Conservation (phyloP, 2,888 invertebrate genomes). For the Toxonevra muliebris region DNA sequence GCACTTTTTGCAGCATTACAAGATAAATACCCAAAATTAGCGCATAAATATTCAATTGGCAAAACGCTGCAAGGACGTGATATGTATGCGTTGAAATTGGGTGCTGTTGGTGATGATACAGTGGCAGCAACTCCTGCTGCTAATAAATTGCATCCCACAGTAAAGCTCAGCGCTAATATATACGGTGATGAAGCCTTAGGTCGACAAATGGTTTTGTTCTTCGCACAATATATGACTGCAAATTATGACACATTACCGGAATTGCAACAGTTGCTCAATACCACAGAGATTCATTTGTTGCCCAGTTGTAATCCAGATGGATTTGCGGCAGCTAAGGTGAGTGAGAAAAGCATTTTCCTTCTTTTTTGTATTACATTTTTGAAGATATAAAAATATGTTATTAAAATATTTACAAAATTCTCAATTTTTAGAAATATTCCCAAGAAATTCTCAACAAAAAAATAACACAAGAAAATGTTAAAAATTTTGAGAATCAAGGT, state of each 20-base stretch:
- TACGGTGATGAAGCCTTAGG: conserved; percentile 94
- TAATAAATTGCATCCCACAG: conserved; percentile 78
- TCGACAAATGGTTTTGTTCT: conserved; percentile 80
- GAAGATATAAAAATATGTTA: too few species aligned
- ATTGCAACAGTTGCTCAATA: conserved; percentile 72
- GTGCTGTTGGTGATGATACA: conserved; percentile 49
- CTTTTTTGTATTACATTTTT: too few species aligned
- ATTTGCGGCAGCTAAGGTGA: conserved; percentile 81
- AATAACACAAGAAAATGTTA: too few species aligned
- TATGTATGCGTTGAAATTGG: conserved; percentile 76
- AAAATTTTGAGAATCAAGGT: too few species aligned
- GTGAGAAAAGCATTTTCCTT: conserved; percentile 18
- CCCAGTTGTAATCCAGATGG: conserved; percentile 98
- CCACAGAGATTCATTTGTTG: conserved; percentile 92
- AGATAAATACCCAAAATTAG: conserved; percentile 73
- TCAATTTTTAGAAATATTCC: too few species aligned
- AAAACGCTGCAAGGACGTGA: conserved; percentile 82
- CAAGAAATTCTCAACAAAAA: too few species aligned
- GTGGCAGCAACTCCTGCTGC: conserved; percentile 22
- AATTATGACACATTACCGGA: conserved; percentile 75
- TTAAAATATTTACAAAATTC: too few species aligned
- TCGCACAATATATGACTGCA: conserved; percentile 82
- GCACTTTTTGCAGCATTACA: conserved; percentile 71
- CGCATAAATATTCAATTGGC: conserved; percentile 80
- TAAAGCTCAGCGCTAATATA: conserved; percentile 95